Evolutionary conservation across 37 sponge, comb jelly and placozoan genomes (phyloP).

Genomic region (Aphrocallistes beatrix): DNA sequence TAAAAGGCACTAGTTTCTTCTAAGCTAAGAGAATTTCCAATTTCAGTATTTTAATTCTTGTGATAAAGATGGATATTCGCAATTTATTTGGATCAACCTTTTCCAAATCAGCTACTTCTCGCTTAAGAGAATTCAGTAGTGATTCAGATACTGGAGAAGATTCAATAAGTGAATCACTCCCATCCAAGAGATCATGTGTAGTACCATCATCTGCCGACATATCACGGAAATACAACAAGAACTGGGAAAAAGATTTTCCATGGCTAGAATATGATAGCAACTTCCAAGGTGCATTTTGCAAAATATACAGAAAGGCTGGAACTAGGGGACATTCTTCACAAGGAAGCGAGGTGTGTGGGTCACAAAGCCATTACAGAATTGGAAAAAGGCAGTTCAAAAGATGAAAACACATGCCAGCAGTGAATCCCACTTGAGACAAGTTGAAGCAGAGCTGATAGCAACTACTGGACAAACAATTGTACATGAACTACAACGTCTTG

Average conservation of each 20-base stretch:
- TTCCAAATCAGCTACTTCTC: background rate
- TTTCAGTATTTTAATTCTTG: background rate
- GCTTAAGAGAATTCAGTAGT: background rate
- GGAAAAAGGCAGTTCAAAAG: background rate
- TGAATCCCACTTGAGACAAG: background rate
- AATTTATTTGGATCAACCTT: background rate
- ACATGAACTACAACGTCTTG: background rate
- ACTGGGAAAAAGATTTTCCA: background rate
- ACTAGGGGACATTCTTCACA: background rate
- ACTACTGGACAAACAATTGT: background rate
- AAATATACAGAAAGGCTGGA: background rate
- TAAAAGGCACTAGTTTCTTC: background rate
- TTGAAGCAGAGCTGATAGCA: too few relatives aligned
- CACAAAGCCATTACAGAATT: background rate
- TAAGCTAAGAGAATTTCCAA: background rate
- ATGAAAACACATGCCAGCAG: background rate
- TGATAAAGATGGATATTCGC: background rate
- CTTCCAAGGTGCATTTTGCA: background rate
- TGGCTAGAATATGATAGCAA: background rate
- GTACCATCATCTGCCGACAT: background rate
- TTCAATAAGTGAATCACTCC: background rate
- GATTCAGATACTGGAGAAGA: background rate
- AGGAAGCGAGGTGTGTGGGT: background rate
- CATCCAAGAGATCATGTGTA: background rate
- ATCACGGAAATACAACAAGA: background rate